These are phyloP conservation scores for Numenius arquata DNA, from an alignment of 2,113 vertebrate genomes.

Conservation along the genomic window DNA sequence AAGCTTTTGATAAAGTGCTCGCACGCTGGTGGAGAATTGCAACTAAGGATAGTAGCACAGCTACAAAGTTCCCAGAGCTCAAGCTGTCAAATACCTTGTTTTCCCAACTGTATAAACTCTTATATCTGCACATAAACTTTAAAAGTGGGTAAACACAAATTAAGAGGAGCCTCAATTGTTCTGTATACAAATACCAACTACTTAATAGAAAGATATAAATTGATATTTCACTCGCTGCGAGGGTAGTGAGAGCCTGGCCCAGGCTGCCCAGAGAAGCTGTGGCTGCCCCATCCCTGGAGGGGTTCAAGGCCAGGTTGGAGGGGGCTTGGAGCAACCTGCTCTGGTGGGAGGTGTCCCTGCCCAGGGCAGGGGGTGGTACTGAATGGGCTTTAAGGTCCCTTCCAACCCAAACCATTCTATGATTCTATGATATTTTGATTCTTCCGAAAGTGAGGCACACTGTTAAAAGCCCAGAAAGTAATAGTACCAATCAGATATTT, in stretches of 20 bases:
- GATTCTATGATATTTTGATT: not conserved
- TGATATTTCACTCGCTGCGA: not conserved
- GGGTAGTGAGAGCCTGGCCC: no score
- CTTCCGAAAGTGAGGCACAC: not conserved
- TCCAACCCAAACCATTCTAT: no score
- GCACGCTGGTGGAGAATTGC: not conserved
- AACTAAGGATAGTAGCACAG: not conserved
- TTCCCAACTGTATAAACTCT: not conserved
- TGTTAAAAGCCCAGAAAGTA: not conserved
- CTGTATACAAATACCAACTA: not conserved
- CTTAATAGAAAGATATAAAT: not conserved
- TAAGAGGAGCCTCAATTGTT: not conserved
- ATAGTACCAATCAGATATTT: not conserved
- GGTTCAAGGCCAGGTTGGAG: no score
- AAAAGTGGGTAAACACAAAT: not conserved
- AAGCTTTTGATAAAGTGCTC: not conserved
- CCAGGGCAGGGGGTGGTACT: no score
- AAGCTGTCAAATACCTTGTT: not conserved
- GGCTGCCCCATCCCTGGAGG: no score
- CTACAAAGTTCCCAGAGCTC: not conserved
- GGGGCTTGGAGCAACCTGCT: no score
- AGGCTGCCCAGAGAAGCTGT: no score
- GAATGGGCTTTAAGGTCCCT: no score
- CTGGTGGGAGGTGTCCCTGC: no score
- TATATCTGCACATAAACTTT: not conserved